Base-by-base conservation (phyloP, 2,888 invertebrate genomes). In the Nudaria mundana region DNA sequence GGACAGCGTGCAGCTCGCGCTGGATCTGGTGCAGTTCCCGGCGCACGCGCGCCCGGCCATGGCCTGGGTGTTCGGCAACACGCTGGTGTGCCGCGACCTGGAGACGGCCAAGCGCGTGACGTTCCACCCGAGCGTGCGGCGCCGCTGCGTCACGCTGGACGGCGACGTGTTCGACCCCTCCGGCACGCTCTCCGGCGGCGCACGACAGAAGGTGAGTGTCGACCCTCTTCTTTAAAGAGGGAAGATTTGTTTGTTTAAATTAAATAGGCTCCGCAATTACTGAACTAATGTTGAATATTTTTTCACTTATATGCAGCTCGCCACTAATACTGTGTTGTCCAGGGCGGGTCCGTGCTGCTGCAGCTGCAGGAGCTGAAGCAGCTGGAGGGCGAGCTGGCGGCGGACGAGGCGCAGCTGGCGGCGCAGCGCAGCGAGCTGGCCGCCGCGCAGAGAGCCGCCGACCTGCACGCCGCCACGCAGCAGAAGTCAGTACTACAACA, bases 111-210 rank as follows among this genome's bases (percentile, higher is more conserved):
- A 93, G 73, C 91, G 91, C 77, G 92, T 98, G 3, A 93, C 96
- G 3, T 97, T 94, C 80, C 91, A 97, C 77, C 90, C 90, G 7
- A 78, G 84, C 31, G 92, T 96, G 42, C 84, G 87, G 56, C 91
- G 90, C 23, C 92, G 93, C 48, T 92, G 93, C 66, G 96, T 99
- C 13, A 98, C 99, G 1, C 78, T 97, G 3, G 97, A 96, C 54
- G 99, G 99, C 0, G 98, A 99, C 76, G 92, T 95, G 22, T 94
- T 95, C 55, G 97, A 98, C 82, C 98, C 99, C 0, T 90, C 93
- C 34, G 99, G 99, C 59, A 94, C 94, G 5, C 88, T 99, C 22
- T 93, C 96, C 38, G 99, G 99, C 65, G 99, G 99, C 71, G 91
- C 95, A 0, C 71, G 88, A 25, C 88, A 89, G 3, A 91, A 90